These are phyloP conservation scores for Orthonychiurus folsomi DNA, from an alignment of 2,888 invertebrate genomes.

Conservation along the genomic window DNA sequence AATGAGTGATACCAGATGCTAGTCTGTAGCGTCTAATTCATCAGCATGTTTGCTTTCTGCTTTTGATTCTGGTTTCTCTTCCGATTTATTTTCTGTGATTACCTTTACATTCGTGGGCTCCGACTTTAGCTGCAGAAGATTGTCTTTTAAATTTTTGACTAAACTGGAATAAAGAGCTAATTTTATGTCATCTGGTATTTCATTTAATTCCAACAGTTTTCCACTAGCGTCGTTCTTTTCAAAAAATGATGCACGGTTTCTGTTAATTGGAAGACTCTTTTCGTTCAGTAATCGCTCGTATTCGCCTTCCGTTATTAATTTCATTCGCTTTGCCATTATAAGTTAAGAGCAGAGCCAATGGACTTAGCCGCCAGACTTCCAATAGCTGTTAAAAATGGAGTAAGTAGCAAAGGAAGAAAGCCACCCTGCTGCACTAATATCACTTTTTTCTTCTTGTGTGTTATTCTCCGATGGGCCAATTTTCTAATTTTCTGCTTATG, in stretches of 20 bases:
- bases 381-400: not conserved
- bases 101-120: not conserved
- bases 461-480: not conserved
- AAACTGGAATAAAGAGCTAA: constrained; percentile 1
- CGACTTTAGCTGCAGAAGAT: not conserved
- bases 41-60: not conserved
- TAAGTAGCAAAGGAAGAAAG: constrained; percentile 7
- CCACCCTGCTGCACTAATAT: constrained; percentile 9
- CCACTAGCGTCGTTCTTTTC: not conserved
- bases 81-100: not conserved
- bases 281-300: not conserved
- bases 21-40: not conserved
- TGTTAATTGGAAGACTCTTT: constrained; percentile 2
- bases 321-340: constrained; percentile 9
- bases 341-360: not conserved
- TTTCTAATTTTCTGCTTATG: constrained; percentile 1
- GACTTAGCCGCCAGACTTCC: not conserved
- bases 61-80: not conserved
- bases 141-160: constrained; percentile 4
- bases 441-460: constrained; percentile 2
- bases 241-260: not conserved
- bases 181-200: not conserved
- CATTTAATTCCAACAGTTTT: not conserved
- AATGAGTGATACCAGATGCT: too few relatives aligned
- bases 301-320: not conserved